Percentiles rank a stretch among this genome's conserved stretches.
Evolutionary conservation across 2,888 invertebrate species (phyloP).

Genomic region (Deilephila elpenor): DNA sequence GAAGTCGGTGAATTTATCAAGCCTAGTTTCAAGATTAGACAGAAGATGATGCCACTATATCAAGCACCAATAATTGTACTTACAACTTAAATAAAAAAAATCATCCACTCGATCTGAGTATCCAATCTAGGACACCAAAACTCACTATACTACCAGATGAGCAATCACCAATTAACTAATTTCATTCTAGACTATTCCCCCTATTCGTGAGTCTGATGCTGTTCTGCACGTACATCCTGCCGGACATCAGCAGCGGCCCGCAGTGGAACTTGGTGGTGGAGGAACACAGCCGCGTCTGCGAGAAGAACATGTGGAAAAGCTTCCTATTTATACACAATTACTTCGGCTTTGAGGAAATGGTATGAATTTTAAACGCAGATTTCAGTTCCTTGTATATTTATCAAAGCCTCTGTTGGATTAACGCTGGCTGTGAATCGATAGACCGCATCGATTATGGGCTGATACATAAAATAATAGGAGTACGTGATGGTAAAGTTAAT

Average conservation of each 20-base stretch:
- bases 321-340: slow-evolving; percentile 85
- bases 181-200: slow-evolving; percentile 75
- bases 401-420: neutral
- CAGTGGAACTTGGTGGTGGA: slow-evolving; percentile 85
- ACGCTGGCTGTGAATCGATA: too few relatives aligned
- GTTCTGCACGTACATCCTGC: slow-evolving; percentile 83
- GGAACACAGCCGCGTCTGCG: slow-evolving; percentile 82
- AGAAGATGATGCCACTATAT: too few relatives aligned
- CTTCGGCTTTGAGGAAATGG: slow-evolving; percentile 86
- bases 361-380: slow-evolving; percentile 45
- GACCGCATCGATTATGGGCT: too few relatives aligned
- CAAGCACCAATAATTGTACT: too few relatives aligned
- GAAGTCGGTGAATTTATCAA: too few relatives aligned
- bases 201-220: slow-evolving; percentile 80
- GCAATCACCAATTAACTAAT: neutral
- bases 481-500: too few relatives aligned
- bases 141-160: too few relatives aligned
- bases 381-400: neutral
- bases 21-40: too few relatives aligned
- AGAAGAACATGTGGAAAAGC: slow-evolving; percentile 85
- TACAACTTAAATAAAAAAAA: too few relatives aligned
- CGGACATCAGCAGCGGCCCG: slow-evolving; percentile 81
- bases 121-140: too few relatives aligned
- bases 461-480: too few relatives aligned
- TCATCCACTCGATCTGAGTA: too few relatives aligned